Evolutionary conservation across 2,888 invertebrate genomes (phyloP), one percentile per base, ranked within the genome.

Genomic region (Synanthedon formicaeformis): DNA sequence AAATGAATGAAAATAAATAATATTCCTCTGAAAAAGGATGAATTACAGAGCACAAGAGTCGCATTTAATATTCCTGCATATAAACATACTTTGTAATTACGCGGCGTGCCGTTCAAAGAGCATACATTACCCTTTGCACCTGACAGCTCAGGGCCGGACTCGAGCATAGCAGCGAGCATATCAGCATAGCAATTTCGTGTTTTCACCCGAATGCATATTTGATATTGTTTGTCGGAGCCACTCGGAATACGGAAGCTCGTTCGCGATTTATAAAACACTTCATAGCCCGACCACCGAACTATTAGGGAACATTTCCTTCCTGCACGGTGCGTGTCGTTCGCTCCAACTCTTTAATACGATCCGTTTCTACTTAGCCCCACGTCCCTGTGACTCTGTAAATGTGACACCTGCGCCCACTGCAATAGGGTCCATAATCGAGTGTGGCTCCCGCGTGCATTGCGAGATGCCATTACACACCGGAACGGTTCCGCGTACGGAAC

Each of bases 241-340:
- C 13, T 41, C 41, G 41, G 41, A 41, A 41, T 41, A 12, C 41
- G n/a, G 5, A 48, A 48, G 48, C 12, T 49, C 49, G 49, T 49
- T 49, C 18, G 8, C 16, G 12, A 18, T 16, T 18, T 12, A 8
- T 16, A 16, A 49, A 49, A 18, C 18, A 18, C 48, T 51, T 23
- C 18, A 56, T 55, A 57, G 56, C 56, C 55, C 55, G 53, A 55
- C 53, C 60, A 58, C 54, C 58, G 55, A 57, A 56, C 57, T 59
- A 58, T 59, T 56, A 58, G 58, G 55, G 52, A 56, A 59, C 53
- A 58, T 58, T 55, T 57, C 51, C 56, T 57, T 53, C 53, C 56
- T 50, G 16, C 49, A 14, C 23, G 23, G 23, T n/a, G 41, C 13
- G 50, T 50, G 52, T 48, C 55, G 56, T 54, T 55, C 50, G 18